Evolutionary conservation across 2,113 vertebrate species (phyloP), one percentile per base, ranked within the genome.

Genomic region (Psittacula cyanocephala): DNA sequence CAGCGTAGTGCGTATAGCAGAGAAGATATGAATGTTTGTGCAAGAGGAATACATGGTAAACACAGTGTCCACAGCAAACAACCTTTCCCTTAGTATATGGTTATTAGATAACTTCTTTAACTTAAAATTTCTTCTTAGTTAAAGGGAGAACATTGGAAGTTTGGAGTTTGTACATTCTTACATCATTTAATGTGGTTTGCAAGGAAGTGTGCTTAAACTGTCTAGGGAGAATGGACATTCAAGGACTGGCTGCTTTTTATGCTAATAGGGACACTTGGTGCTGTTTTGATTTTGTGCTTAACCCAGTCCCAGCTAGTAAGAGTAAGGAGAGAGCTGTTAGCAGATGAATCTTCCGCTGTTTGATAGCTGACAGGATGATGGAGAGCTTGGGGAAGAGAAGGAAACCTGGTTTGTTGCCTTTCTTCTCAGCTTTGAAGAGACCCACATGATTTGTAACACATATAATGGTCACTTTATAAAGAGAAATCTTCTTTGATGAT

Each of bases 61-160:
- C 13, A 50, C 47, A 77, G 29, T 11, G 52, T 27, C 22, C 41
- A 49, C 27, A 65, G 79, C 44, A 86, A 90, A 88, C 9, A 86
- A 53, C 9, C 50, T 77, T 59, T 86, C 88, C 77, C 46, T 86
- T 29, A n/a, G 18, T 17, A 35, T 46, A 29, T 27, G 47, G 80
- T 88, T 95, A 74, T 85, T 88, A 57, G 20, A 44, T 82, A 94
- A 69, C 76, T 91, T 87, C 20, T 93, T 81, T 78, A 91, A 87
- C 90, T 72, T 86, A 37, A 60, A 75, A 75, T 71, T 81, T 75
- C 24, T 8, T 68, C 41, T 46, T 47, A 55, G 86, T 77, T 81
- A 84, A 81, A 92, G 27, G 7, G 28, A 71, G 35, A 88, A 55
- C 31, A 17, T 4, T 53, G 47, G 10, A 70, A 80, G 16, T 39